Conservation (phyloP, 2,797 vertebrate species). For the Morus bassanus region DNA sequence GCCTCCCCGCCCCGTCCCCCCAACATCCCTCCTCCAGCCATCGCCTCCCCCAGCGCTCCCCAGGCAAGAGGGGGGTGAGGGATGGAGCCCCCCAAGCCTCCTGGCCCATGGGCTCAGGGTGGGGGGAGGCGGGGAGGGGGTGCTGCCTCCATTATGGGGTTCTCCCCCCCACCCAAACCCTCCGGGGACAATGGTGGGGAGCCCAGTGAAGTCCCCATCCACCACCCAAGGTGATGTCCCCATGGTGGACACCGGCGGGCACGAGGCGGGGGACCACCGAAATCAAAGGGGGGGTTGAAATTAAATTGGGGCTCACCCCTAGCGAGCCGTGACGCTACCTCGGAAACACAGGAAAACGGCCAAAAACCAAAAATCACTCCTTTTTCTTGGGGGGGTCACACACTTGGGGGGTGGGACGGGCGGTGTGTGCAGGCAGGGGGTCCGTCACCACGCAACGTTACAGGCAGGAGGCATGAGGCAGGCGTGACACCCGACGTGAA, state of each 20-base stretch:
- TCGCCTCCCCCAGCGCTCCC: not conserved
- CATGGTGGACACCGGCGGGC: accelerated
- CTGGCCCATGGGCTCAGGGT: not conserved
- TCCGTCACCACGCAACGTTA: not conserved
- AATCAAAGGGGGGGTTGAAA: not conserved
- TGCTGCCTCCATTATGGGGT: not conserved
- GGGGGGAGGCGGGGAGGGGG: not conserved
- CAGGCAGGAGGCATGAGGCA: not conserved
- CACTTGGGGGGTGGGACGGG: not conserved
- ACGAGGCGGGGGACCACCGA: accelerated
- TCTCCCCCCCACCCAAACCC: not conserved
- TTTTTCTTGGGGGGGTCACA: not conserved
- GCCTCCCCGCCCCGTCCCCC: not conserved
- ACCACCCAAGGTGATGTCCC: not conserved
- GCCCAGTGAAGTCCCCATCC: not conserved
- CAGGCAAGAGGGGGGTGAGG: accelerated
- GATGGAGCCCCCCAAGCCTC: not conserved
- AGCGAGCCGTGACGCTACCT: not conserved
- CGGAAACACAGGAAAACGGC: not conserved
- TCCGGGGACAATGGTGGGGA: not conserved
- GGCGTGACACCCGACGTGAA: not conserved
- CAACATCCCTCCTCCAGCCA: not conserved
- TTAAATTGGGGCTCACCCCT: not conserved
- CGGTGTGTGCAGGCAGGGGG: not conserved
- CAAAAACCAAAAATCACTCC: not conserved